These are phyloP conservation scores for Pomatostomus ruficeps DNA, from an alignment of 2,113 vertebrate species.

Conservation along the genomic window DNA sequence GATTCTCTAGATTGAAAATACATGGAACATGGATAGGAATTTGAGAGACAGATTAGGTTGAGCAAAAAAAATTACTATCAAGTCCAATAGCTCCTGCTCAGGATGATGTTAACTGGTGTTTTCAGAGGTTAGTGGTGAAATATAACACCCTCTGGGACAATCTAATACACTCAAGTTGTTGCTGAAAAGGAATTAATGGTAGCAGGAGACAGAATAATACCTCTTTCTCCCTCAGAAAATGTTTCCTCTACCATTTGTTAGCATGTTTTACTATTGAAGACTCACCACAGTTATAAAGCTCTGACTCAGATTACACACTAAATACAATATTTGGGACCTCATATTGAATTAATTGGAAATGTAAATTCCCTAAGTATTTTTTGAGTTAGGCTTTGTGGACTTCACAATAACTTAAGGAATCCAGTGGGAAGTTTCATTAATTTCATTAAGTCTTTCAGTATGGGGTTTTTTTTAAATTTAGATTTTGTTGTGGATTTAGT, in stretches of 20 bases:
- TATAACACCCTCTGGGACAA: neutral
- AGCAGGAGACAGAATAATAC: neutral
- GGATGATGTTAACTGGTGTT: neutral
- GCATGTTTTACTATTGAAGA: neutral
- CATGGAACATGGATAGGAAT: neutral
- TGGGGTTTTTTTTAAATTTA: neutral
- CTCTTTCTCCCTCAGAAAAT: neutral
- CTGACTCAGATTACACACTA: neutral
- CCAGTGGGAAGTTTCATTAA: neutral
- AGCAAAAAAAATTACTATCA: neutral
- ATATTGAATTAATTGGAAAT: neutral
- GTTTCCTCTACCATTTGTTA: neutral
- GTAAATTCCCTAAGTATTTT: neutral
- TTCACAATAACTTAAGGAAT: neutral
- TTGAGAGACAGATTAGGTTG: neutral
- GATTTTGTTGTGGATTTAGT: too few species aligned
- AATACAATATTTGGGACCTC: neutral
- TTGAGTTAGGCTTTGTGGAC: neutral
- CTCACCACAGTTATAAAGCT: neutral
- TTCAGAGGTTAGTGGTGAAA: neutral
- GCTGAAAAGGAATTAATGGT: neutral
- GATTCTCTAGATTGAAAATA: neutral
- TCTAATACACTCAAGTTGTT: neutral
- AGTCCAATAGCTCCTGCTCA: neutral
- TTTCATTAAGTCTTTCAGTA: neutral